Base-by-base conservation (phyloP, 2,888 invertebrate genomes). In the Nomada ferruginata region DNA sequence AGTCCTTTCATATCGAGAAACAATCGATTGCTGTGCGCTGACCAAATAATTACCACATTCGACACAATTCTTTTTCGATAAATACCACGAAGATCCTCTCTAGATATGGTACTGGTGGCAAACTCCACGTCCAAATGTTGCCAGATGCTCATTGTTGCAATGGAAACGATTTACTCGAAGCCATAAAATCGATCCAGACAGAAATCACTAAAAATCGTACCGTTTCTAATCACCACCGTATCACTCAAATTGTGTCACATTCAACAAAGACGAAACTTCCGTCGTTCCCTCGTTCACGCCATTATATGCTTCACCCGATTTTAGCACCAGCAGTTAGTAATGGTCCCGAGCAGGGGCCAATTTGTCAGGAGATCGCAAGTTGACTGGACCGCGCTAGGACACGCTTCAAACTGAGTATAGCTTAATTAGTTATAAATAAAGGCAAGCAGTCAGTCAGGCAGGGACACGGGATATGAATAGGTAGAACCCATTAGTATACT, bases 11-110 rank as follows among this genome's bases (percentile, higher is more conserved):
- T n/a, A 60, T 13, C 15, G 36, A 47, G 18, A 10, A 2, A 23
- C 7, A 15, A 18, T 47, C 26, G 47, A 23, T 13, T 5, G 15
- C 0, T 9, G 10, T 63, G 29, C 26, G 63, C 20, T 53, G 13
- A 36, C 23, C 0, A 47, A 79, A 76, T 47, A 82, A 80, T 88
- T 89, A 90, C 91, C 93, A 92, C 92, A 86, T 13, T 53, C 2
- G 71, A 78, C 15, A 59, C 18, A 15, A 61, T 26, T 88, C 89
- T 92, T 66, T 84, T 86, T 70, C 89, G 88, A 68, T 89, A 85
- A 91, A 95, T 96, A 82, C 94, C 94, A 77, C 94, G 94, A 88
- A 94, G 89, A 87, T 96, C 97, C 94, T 97, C 97, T 87, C 97
- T 95, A 77, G 95, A 96, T 89, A 97, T 95, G 23, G 96, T 96